Conservation (phyloP, 2,113 vertebrate genomes). For the Grammomys dolichurus region DNA sequence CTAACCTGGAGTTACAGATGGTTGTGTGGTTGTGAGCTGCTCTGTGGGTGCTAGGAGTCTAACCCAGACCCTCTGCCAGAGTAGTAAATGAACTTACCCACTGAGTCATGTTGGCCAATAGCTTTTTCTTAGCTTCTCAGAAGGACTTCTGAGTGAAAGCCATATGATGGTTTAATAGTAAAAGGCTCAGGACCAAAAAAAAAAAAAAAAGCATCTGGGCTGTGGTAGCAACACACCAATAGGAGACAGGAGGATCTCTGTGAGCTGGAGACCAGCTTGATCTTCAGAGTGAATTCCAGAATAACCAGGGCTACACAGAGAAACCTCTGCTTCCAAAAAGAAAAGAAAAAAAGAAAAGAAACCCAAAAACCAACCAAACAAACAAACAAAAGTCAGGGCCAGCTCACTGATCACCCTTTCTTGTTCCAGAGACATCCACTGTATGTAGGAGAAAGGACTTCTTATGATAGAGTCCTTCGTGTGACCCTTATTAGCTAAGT, state of each 20-base stretch:
- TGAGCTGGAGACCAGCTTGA: too few relatives aligned
- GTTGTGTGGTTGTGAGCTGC: background rate
- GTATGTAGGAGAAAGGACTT: background rate
- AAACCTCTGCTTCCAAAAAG: too few relatives aligned
- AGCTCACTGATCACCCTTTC: background rate
- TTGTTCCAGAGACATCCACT: background rate
- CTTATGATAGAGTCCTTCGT: background rate
- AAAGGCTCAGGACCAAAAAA: background rate
- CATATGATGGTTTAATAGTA: background rate
- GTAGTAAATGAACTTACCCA: background rate
- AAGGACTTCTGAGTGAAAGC: background rate
- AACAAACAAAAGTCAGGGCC: too few relatives aligned
- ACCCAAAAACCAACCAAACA: too few relatives aligned
- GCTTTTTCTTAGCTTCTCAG: slow-evolving; percentile 13
- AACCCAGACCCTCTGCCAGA: background rate
- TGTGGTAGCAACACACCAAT: too few relatives aligned
- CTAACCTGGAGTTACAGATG: background rate
- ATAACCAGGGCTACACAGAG: too few relatives aligned
- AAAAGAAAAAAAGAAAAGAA: too few relatives aligned
- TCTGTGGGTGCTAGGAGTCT: background rate
- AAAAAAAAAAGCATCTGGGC: too few relatives aligned
- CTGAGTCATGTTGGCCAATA: background rate
- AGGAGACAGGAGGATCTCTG: too few relatives aligned
- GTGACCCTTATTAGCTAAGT: background rate
- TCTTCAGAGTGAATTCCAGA: too few relatives aligned